phyloP scores from a whole-genome alignment of 2,113 vertebrate species.

The Clupea harengus region DNA sequence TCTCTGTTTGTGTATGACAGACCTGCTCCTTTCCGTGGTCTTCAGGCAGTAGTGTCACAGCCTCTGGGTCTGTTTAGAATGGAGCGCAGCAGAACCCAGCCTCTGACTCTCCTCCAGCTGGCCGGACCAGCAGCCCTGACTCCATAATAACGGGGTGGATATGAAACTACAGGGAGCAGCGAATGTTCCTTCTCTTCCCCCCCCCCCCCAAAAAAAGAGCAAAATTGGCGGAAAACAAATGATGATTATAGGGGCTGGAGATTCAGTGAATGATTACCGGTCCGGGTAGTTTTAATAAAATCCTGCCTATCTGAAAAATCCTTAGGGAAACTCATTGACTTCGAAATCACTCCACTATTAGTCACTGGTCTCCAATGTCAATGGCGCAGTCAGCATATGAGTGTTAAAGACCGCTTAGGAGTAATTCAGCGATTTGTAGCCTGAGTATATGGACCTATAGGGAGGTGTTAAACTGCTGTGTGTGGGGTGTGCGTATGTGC shows the following conservation, averaged over 20 bases:
- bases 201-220: conserved; percentile 49
- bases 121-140: conserved; percentile 55
- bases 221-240: conserved; percentile 69
- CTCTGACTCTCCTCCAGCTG: conserved; percentile 59
- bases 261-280: conserved; percentile 51
- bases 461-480: not conserved
- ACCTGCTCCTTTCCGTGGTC: too few relatives aligned
- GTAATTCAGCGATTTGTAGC: not conserved
- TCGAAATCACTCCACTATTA: not conserved
- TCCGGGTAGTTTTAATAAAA: conserved; percentile 64
- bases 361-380: not conserved
- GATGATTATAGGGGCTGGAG: conserved; percentile 64
- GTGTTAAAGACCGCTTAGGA: not conserved
- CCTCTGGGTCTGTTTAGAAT: conserved; percentile 40
- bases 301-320: conserved; percentile 56
- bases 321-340: conserved; percentile 38
- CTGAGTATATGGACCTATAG: not conserved
- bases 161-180: conserved; percentile 64
- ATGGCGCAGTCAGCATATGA: not conserved
- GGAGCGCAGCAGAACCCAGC: conserved; percentile 54
- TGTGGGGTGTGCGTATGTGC: not conserved
- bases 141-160: conserved; percentile 71
- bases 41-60: too few relatives aligned
- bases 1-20: not conserved
- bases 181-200: conserved; percentile 26